These are phyloP conservation scores for Amphiura filiformis DNA, from an alignment of 35 echinoderm and acorn worm genomes.

Conservation along the genomic window DNA sequence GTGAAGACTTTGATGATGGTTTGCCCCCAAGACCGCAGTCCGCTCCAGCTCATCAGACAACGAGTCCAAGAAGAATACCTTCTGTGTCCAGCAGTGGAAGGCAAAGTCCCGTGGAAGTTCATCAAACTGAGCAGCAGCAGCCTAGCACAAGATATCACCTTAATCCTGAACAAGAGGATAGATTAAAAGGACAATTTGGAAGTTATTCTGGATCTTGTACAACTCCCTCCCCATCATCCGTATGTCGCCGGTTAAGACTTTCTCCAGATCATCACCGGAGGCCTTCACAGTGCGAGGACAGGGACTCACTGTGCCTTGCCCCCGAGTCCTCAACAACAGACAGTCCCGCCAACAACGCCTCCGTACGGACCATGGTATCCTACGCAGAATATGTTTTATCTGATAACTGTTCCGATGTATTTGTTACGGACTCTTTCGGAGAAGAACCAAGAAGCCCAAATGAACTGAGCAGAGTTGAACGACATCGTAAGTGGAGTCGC, in stretches of 20 bases:
- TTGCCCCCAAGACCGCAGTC: background rate
- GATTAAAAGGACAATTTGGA: background rate
- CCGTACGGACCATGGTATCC: too few relatives aligned
- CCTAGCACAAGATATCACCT: background rate
- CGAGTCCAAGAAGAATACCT: background rate
- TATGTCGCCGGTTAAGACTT: background rate
- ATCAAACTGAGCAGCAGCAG: background rate
- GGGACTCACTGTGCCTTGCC: background rate
- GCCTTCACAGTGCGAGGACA: background rate
- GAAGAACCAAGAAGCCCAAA: background rate
- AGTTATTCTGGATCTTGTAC: background rate
- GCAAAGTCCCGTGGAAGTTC: background rate
- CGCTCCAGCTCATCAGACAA: background rate
- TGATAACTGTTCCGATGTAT: background rate
- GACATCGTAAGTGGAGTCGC: constrained; percentile 29
- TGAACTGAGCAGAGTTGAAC: constrained; percentile 28
- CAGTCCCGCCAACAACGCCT: background rate
- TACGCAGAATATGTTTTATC: background rate
- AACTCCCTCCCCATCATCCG: background rate
- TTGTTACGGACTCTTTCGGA: background rate
- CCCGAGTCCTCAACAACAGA: background rate
- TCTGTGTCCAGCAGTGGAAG: background rate
- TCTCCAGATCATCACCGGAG: background rate
- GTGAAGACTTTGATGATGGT: background rate
- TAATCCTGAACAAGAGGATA: background rate